Conservation (phyloP, 2,797 vertebrate genomes). For the Cynopterus sphinx region DNA sequence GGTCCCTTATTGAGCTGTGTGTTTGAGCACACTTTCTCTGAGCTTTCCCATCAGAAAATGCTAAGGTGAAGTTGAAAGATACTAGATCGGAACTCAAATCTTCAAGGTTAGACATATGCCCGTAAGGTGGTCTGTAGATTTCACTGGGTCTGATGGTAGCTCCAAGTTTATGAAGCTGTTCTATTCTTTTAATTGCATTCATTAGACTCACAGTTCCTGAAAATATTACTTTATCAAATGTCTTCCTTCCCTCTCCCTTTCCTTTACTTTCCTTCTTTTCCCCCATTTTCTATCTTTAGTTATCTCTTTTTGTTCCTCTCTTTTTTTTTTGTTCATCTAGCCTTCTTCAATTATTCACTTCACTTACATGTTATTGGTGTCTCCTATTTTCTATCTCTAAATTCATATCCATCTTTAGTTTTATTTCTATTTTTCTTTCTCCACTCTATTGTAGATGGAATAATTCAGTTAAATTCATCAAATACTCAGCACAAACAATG, state of each 20-base stretch:
- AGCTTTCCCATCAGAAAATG: neutral
- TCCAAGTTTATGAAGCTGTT: neutral
- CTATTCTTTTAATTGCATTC: neutral
- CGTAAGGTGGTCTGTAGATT: neutral
- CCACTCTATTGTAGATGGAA: neutral
- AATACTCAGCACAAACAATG: neutral
- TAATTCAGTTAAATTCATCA: neutral
- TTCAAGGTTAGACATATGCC: neutral
- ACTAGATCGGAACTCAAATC: neutral
- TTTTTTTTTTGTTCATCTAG: neutral
- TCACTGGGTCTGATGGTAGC: neutral
- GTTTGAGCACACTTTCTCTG: neutral
- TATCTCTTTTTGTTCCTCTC: neutral
- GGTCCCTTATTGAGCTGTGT: neutral
- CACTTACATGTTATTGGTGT: neutral
- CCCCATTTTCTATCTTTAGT: too few species aligned
- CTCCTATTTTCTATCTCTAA: neutral
- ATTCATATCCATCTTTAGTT: neutral
- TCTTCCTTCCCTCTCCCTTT: neutral
- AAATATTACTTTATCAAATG: neutral
- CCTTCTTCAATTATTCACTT: neutral
- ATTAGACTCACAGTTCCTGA: neutral
- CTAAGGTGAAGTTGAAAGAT: neutral
- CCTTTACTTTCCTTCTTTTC: neutral
- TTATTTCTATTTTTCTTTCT: neutral